Base-by-base conservation (phyloP, 2,888 invertebrate species). In the Hecatera dysodea region DNA sequence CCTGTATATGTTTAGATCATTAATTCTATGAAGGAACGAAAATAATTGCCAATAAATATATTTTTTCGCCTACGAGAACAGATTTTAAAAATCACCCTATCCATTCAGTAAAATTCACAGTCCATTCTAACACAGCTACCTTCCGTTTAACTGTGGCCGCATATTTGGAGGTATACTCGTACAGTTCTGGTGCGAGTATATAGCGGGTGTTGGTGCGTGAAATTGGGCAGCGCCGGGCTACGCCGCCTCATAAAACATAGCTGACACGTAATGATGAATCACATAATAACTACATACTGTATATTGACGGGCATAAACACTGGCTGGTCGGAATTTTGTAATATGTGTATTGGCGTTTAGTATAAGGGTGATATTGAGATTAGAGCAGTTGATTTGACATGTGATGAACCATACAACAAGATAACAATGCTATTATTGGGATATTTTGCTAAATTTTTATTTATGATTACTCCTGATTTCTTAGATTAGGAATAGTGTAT, bases 211-310 rank as follows among this genome's bases (percentile, higher is more conserved):
- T 87, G 82, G 83, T 69, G 80, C 89, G 83, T 87, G 88, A 89
- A 89, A 89, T 89, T 89, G 89, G 82, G 75, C 86, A 78, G 84
- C 76, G 85, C 81, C 85, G 82, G 76, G 82, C 75, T 67, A 72
- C 75, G 79, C 76, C 78, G 69, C 62, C 82, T 88, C 89, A 88
- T 89, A 89, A 89, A 89, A 86, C 85, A 88, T 87, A 88, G 81
- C 86, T 81, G 86, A 87, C 88, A 84, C 72, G 71, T 88, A 86
- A 88, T 89, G 89, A 89, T 89, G 83, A 87, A 88, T 86, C 84
- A 86, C 82, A 82, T 86, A 76, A 86, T 80, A 82, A 72, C 56
- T 67, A 72, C 67, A 60, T 52, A 60, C 59, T 61, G 60, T 71
- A 75, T 79, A 75, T 79, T 57, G 67, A 70, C 39, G 57, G 29